Conservation (phyloP, 1,140 invertebrate genomes). For the Copidosoma floridanum region DNA sequence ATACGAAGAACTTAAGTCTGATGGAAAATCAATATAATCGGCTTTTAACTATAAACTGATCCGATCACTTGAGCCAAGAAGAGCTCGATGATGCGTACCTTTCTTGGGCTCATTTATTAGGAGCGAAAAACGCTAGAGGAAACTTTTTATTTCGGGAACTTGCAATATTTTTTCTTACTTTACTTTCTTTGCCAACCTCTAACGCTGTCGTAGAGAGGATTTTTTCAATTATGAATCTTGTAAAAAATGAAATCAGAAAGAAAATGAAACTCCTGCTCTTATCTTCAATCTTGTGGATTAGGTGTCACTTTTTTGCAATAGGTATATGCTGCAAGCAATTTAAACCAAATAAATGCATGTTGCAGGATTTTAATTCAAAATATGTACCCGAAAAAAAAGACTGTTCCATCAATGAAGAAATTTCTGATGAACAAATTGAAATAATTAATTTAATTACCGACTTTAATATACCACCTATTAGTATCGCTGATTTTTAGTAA, state of each 20-base stretch:
- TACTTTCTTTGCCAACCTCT: conserved; percentile 1
- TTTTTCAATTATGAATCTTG: conserved; percentile 26
- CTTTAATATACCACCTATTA: too few species aligned
- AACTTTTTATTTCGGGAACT: conserved; percentile 30
- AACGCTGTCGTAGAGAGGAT: conserved; percentile 21
- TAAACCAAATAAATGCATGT: too few species aligned
- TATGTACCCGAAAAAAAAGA: too few species aligned
- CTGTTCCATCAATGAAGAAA: too few species aligned
- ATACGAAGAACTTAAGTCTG: background rate
- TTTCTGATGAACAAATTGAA: too few species aligned
- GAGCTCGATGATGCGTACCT: background rate
- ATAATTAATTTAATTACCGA: too few species aligned
- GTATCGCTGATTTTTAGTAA: too few species aligned
- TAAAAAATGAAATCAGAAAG: conserved; percentile 25
- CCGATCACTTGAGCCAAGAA: background rate
- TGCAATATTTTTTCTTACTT: conserved; percentile 1
- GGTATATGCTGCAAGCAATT: too few species aligned
- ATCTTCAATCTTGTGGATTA: too few species aligned
- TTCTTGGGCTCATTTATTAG: conserved; percentile 13
- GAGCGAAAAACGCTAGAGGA: conserved; percentile 27
- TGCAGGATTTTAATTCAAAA: too few species aligned
- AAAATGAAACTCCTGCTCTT: conserved; percentile 10
- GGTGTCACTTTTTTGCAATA: too few species aligned
- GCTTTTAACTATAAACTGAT: background rate
- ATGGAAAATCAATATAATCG: conserved; percentile 2